phyloP scores from a whole-genome alignment of 2,888 invertebrate species.

The Leptogaster cylindrica region DNA sequence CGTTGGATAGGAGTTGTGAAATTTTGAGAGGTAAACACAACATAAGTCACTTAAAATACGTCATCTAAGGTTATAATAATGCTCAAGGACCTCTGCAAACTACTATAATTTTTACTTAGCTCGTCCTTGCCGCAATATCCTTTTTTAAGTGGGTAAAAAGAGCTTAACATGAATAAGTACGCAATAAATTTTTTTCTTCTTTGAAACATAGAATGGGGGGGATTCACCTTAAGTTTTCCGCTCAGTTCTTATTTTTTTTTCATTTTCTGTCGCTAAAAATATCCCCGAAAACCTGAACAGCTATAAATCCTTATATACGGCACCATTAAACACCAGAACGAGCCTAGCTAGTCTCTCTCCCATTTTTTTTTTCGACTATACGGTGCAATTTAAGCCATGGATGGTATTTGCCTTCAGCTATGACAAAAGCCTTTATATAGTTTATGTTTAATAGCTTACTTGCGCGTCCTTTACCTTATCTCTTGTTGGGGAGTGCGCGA shows the following conservation, averaged over 20 bases:
- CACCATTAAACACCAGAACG: not conserved
- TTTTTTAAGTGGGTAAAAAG: not conserved
- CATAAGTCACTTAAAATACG: not conserved
- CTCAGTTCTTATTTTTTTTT: not conserved
- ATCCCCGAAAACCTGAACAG: not conserved
- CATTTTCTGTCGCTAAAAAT: not conserved
- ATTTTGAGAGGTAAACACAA: too few species aligned
- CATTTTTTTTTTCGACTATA: too few species aligned
- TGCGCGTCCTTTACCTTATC: not conserved
- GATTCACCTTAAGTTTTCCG: not conserved
- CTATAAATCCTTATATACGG: conserved; percentile 6
- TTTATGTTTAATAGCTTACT: conserved; percentile 4
- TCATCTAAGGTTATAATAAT: not conserved
- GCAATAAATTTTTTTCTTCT: conserved; percentile 11
- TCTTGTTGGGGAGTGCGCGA: not conserved
- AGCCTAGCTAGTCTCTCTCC: not conserved
- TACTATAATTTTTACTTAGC: not conserved
- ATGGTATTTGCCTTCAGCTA: conserved; percentile 6
- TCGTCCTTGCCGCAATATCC: not conserved
- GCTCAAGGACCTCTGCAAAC: not conserved
- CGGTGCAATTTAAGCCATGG: not conserved
- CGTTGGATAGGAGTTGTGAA: too few species aligned
- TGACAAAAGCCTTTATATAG: conserved; percentile 12
- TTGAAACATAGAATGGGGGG: not conserved
- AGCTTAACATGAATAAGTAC: conserved; percentile 6